These are phyloP conservation scores for Arctopsyche grandis DNA, from an alignment of 1,140 invertebrate genomes.

Conservation along the genomic window DNA sequence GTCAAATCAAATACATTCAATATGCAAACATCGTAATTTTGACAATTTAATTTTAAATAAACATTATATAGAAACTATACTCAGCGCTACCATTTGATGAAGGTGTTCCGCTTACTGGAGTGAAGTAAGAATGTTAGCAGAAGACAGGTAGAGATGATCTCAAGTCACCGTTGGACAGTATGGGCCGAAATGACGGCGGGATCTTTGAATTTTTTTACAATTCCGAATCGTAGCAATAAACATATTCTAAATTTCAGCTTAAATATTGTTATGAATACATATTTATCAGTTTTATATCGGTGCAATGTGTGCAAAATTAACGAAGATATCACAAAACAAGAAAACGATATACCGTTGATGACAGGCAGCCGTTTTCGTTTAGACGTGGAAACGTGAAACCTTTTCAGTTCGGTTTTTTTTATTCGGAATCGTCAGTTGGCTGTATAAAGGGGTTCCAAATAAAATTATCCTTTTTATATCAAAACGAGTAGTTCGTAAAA, in stretches of 20 bases:
- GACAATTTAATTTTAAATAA: background rate
- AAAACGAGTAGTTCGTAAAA: conserved; percentile 13
- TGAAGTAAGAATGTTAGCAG: conserved; percentile 28
- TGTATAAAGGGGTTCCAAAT: conserved; percentile 32
- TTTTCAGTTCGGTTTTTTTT: background rate
- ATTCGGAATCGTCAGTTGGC: conserved; percentile 16
- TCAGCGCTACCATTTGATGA: conserved; percentile 23
- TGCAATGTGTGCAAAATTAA: too few species aligned
- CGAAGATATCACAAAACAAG: too few species aligned
- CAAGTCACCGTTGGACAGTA: conserved; percentile 47
- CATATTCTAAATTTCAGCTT: background rate
- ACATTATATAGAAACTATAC: background rate
- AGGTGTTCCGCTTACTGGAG: background rate
- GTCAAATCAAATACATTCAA: too few species aligned
- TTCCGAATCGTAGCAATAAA: conserved; percentile 10
- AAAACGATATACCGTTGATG: background rate
- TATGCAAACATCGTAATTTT: too few species aligned
- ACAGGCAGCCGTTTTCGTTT: conserved; percentile 44
- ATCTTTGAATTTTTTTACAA: conserved; percentile 34
- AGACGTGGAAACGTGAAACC: conserved; percentile 46
- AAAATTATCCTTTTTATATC: conserved; percentile 15
- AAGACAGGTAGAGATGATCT: conserved; percentile 47
- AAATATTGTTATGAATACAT: too few species aligned
- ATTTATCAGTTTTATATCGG: too few species aligned
- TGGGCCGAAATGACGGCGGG: conserved; percentile 31